A percentile compares a stretch with the other conserved stretches of the same genome.
Conservation (phyloP, 1,140 invertebrate species). For the Drosophila pallidifrons region DNA sequence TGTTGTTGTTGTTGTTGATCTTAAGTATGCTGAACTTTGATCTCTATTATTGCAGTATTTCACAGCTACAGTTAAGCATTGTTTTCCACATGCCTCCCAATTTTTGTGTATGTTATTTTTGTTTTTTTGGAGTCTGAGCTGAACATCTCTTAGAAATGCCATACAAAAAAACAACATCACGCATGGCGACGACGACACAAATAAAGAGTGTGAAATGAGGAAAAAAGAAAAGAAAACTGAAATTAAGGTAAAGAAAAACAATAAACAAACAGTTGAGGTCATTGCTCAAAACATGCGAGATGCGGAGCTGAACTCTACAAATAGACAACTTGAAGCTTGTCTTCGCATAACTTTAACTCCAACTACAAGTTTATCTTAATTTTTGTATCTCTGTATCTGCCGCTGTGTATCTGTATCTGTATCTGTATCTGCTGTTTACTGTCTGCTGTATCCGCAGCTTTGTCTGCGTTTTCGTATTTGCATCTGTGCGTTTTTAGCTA, state of each 20-base stretch:
- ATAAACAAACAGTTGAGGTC: conserved; percentile 58
- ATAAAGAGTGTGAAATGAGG: conserved; percentile 8
- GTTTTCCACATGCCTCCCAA: too few relatives aligned
- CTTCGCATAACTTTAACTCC: conserved; percentile 10
- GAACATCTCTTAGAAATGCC: conserved; percentile 32
- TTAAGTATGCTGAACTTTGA: conserved; percentile 26
- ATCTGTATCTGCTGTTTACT: background rate
- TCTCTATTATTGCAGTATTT: conserved; percentile 12
- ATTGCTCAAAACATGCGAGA: conserved; percentile 54
- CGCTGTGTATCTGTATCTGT: conserved; percentile 9
- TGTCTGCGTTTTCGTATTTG: background rate
- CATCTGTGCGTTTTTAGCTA: too few relatives aligned
- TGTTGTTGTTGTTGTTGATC: background rate
- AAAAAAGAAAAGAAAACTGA: conserved; percentile 21
- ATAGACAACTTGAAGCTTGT: conserved; percentile 29
- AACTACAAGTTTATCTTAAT: background rate
- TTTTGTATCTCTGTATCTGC: conserved; percentile 6
- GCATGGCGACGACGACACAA: conserved; percentile 7
- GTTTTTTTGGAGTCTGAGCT: conserved; percentile 8
- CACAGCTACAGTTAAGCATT: conserved; percentile 11
- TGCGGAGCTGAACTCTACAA: conserved; percentile 19
- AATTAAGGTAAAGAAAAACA: conserved; percentile 32
- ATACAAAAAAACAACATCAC: conserved; percentile 18
- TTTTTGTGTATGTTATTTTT: background rate
- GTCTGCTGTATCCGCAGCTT: background rate